Percentiles rank a stretch among this genome's conserved stretches.
phyloP scores from a whole-genome alignment of 2,797 vertebrate genomes.

The Myripristis jacobus region DNA sequence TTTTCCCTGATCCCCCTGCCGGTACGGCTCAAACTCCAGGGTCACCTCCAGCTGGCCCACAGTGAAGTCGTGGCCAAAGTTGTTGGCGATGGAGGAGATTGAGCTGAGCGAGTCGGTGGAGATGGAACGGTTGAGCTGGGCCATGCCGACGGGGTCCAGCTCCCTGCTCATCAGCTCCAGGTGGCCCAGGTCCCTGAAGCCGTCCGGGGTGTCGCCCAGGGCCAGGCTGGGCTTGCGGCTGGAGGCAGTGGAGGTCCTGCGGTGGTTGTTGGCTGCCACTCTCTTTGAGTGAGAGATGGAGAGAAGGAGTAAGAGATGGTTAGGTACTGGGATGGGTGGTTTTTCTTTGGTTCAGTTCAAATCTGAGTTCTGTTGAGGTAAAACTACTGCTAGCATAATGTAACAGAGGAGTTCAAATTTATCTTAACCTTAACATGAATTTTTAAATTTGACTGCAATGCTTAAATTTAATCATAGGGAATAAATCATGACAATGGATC shows the following conservation, averaged over 20 bases:
- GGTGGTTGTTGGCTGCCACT: constrained; percentile 80
- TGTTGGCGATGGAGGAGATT: constrained; percentile 95
- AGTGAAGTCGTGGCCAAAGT: constrained; percentile 94
- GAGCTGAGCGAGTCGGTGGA: constrained; percentile 96
- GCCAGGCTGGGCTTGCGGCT: constrained; percentile 89
- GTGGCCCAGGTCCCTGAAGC: constrained; percentile 90
- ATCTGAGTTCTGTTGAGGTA: too few relatives aligned
- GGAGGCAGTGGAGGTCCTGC: constrained; percentile 71
- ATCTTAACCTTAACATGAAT: too few relatives aligned
- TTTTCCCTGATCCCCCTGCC: constrained; percentile 59
- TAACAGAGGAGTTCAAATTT: too few relatives aligned
- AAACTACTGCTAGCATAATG: too few relatives aligned
- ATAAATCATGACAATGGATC: too few relatives aligned
- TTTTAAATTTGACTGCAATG: too few relatives aligned
- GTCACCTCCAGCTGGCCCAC: constrained; percentile 96
- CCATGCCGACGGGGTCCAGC: constrained; percentile 83
- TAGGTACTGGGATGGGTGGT: too few relatives aligned
- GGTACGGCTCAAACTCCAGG: constrained; percentile 86
- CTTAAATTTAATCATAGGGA: too few relatives aligned
- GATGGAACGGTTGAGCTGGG: constrained; percentile 89
- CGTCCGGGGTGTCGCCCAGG: constrained; percentile 89
- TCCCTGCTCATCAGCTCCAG: constrained; percentile 92
- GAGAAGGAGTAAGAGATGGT: background rate
- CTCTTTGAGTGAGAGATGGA: constrained; percentile 77
- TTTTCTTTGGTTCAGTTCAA: too few relatives aligned